Conservation (phyloP, 2,888 invertebrate genomes). For the Melanostoma mellinum region DNA sequence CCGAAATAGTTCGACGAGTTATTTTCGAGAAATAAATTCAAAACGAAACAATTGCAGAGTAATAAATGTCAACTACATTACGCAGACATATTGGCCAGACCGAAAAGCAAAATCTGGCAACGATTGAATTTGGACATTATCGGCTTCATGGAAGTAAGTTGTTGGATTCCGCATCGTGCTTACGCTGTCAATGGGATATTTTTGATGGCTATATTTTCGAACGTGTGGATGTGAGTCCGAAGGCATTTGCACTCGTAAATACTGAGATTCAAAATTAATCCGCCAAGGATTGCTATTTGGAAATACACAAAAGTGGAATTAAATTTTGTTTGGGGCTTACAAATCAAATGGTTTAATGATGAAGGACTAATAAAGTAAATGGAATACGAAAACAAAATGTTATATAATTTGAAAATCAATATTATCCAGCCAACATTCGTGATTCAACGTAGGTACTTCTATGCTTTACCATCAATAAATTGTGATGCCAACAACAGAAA, state of each 20-base stretch:
- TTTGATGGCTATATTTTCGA: constrained; percentile 41
- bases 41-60: constrained; percentile 36
- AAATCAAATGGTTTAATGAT: background rate
- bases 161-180: constrained; percentile 7
- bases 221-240: constrained; percentile 22
- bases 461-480: too few species aligned
- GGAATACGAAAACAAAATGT: constrained; percentile 33
- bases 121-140: constrained; percentile 55
- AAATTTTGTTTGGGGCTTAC: background rate
- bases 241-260: constrained; percentile 10
- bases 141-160: constrained; percentile 22
- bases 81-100: constrained; percentile 38
- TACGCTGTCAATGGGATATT: constrained; percentile 29
- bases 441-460: background rate
- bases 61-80: constrained; percentile 53
- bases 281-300: background rate
- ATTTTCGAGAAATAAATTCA: constrained; percentile 23
- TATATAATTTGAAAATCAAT: constrained; percentile 55
- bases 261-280: constrained; percentile 13
- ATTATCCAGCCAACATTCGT: constrained; percentile 11
- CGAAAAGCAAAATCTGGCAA: constrained; percentile 37
- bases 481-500: too few species aligned
- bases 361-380: constrained; percentile 2
- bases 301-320: background rate
- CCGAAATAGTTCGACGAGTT: constrained; percentile 10